phyloP scores from a whole-genome alignment of 1,140 invertebrate genomes.

The Drosophila bipectinata region DNA sequence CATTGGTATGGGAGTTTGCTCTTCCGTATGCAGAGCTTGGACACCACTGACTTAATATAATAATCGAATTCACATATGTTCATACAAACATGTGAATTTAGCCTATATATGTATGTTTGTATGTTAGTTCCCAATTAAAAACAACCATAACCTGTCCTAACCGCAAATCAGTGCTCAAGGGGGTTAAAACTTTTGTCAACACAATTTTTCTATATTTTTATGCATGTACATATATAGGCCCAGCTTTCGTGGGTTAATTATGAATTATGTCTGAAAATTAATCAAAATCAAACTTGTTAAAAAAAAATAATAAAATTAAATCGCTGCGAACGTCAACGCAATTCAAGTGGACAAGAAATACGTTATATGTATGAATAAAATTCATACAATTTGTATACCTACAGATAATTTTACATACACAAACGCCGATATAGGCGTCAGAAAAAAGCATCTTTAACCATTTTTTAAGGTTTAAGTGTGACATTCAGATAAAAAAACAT shows the following conservation, averaged over 20 bases:
- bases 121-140: constrained; percentile 19
- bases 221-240: constrained; percentile 4
- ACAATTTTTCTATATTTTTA: constrained; percentile 15
- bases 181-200: constrained; percentile 4
- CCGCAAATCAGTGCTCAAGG: constrained; percentile 17
- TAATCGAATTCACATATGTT: no score
- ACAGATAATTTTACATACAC: not conserved
- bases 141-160: constrained; percentile 59
- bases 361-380: no score
- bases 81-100: no score
- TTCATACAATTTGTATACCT: no score
- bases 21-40: no score
- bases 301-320: not conserved
- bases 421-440: not conserved
- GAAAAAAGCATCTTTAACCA: constrained; percentile 29
- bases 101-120: no score
- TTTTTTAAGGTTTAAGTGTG: constrained; percentile 46
- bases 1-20: no score
- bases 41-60: no score
- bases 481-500: constrained; percentile 15
- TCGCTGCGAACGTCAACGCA: no score
- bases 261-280: not conserved
- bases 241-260: not conserved
- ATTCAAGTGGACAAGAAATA: no score
- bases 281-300: not conserved